Conservation (phyloP, 2,797 vertebrate species). For the Leptodactylus fallax region DNA sequence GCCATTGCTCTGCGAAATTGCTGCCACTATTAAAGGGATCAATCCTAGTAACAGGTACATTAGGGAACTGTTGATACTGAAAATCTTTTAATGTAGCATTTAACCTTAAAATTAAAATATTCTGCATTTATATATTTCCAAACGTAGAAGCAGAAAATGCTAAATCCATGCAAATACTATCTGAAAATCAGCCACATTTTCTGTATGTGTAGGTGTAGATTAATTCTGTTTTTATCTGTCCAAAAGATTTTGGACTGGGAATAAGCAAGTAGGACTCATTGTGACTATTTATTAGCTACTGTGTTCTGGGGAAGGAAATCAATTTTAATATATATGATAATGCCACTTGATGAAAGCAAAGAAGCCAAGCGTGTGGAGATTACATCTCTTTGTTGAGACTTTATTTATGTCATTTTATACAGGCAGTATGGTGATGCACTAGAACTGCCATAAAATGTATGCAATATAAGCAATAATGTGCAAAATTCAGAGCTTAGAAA, state of each 20-base stretch:
- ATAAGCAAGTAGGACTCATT: conserved; percentile 1
- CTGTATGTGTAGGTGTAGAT: not conserved
- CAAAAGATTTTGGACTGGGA: conserved; percentile 3
- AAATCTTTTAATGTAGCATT: too few species aligned
- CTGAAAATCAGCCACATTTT: not conserved
- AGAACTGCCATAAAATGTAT: not conserved
- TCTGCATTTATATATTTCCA: not conserved
- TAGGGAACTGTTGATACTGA: not conserved
- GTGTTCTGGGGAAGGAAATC: conserved; percentile 49
- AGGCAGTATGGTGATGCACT: not conserved
- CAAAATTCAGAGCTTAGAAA: too few species aligned
- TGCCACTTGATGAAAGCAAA: conserved; percentile 21
- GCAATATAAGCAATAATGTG: too few species aligned
- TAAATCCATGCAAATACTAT: not conserved
- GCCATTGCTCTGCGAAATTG: not conserved
- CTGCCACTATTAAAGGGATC: not conserved
- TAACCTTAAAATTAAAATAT: not conserved
- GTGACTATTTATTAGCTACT: conserved; percentile 44
- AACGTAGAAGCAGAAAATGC: not conserved
- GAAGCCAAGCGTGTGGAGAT: not conserved
- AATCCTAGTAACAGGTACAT: not conserved
- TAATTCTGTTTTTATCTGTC: conserved; percentile 19
- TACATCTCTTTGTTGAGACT: not conserved
- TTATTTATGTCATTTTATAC: not conserved
- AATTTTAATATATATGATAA: conserved; percentile 22